Percentiles rank a stretch among this genome's conserved stretches.
These are phyloP conservation scores for Kradibia gibbosae DNA, from an alignment of 1,140 invertebrate species.

Conservation along the genomic window DNA sequence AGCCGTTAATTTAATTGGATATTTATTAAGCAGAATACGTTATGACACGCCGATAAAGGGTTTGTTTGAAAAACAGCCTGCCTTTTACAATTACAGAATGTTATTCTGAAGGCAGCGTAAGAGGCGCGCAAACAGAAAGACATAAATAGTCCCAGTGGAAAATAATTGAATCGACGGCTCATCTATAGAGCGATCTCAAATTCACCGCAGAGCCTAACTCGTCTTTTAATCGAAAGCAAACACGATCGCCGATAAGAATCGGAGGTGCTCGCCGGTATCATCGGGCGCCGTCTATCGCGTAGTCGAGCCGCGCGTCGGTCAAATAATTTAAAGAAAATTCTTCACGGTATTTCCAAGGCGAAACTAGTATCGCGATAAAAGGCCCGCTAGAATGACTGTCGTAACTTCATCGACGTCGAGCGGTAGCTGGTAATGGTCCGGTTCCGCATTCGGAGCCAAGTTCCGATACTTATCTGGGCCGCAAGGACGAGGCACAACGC, in stretches of 20 bases:
- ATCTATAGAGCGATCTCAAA: background rate
- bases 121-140: no score
- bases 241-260: background rate
- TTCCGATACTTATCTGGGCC: slow-evolving; percentile 9
- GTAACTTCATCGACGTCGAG: background rate
- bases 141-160: background rate
- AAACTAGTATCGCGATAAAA: slow-evolving; percentile 33
- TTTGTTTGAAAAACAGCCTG: no score
- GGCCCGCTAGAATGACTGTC: background rate
- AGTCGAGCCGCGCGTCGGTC: background rate
- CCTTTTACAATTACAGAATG: no score
- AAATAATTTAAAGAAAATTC: slow-evolving; percentile 30
- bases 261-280: background rate
- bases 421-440: slow-evolving; percentile 7
- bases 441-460: background rate
- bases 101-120: no score
- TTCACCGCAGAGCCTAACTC: background rate
- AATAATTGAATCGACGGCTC: background rate
- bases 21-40: background rate
- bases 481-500: slow-evolving; percentile 1
- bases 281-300: background rate
- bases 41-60: no score
- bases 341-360: background rate
- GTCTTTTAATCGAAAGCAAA: background rate
- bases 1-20: background rate